These are phyloP conservation scores for Limanda limanda DNA, from an alignment of 2,113 vertebrate genomes.

Conservation along the genomic window DNA sequence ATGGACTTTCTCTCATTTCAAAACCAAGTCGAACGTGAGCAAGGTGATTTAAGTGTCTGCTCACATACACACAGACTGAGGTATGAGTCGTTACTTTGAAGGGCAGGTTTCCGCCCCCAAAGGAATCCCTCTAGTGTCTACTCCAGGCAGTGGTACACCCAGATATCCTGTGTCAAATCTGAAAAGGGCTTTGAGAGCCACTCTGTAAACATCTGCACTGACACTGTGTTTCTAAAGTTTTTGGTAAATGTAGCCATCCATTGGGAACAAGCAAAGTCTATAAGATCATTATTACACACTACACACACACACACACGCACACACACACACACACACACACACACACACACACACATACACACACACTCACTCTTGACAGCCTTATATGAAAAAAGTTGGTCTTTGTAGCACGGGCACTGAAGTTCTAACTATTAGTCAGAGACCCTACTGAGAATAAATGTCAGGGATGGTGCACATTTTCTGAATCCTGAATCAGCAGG, in stretches of 20 bases:
- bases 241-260: neutral
- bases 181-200: neutral
- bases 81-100: conserved; percentile 26
- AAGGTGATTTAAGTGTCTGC: too few relatives aligned
- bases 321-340: neutral
- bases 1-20: too few relatives aligned
- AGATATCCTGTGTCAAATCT: neutral
- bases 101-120: neutral
- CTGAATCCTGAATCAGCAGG: conserved; percentile 2
- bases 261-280: neutral
- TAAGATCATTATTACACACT: neutral
- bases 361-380: too few relatives aligned
- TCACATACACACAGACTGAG: conserved; percentile 18
- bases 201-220: neutral
- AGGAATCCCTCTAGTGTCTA: neutral
- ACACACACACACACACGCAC: neutral
- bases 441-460: neutral
- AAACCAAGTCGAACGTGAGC: too few relatives aligned
- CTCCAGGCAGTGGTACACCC: neutral
- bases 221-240: neutral
- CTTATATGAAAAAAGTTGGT: conserved; percentile 2
- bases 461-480: neutral
- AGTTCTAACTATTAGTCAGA: neutral
- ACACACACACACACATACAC: too few relatives aligned
- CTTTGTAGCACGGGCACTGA: neutral